Evolutionary conservation across 2,797 vertebrate genomes (phyloP).

Genomic region (Sternarchorhynchus goeldii): DNA sequence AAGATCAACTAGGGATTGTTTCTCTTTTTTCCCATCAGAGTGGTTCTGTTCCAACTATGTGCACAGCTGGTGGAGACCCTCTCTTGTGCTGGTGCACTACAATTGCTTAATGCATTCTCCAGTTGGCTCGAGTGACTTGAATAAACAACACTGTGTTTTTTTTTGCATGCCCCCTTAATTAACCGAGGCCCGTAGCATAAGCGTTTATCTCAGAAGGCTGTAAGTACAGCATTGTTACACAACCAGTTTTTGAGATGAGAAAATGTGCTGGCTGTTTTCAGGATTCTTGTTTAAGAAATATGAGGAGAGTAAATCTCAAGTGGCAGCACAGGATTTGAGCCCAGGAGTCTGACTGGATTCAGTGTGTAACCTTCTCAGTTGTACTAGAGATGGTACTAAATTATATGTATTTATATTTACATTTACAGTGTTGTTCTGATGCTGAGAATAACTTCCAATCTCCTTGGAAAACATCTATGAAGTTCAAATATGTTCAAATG

Average conservation of each 20-base stretch:
- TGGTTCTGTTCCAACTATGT: constrained; percentile 58
- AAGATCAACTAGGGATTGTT: constrained; percentile 65
- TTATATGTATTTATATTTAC: too few relatives aligned
- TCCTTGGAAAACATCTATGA: too few relatives aligned
- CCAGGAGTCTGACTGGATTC: constrained; percentile 43
- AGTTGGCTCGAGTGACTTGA: constrained; percentile 68
- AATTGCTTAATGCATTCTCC: constrained; percentile 68
- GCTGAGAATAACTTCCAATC: too few relatives aligned
- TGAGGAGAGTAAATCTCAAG: constrained; percentile 26
- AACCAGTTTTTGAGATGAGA: constrained; percentile 25
- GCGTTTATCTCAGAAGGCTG: background rate
- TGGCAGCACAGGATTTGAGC: constrained; percentile 56
- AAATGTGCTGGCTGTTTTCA: constrained; percentile 38
- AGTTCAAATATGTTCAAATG: too few relatives aligned
- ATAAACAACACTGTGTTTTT: constrained; percentile 70
- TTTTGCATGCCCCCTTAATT: constrained; percentile 53
- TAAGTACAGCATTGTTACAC: constrained; percentile 24
- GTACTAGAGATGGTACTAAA: constrained; percentile 13
- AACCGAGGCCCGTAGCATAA: constrained; percentile 29
- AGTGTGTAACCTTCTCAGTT: constrained; percentile 23
- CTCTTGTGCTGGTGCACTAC: constrained; percentile 28
- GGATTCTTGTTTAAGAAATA: constrained; percentile 13
- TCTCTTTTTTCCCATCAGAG: constrained; percentile 53
- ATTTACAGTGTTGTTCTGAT: too few relatives aligned
- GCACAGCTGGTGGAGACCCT: constrained; percentile 56